Conservation (phyloP, 2,888 invertebrate genomes). For the Drosophila neonasuta region DNA sequence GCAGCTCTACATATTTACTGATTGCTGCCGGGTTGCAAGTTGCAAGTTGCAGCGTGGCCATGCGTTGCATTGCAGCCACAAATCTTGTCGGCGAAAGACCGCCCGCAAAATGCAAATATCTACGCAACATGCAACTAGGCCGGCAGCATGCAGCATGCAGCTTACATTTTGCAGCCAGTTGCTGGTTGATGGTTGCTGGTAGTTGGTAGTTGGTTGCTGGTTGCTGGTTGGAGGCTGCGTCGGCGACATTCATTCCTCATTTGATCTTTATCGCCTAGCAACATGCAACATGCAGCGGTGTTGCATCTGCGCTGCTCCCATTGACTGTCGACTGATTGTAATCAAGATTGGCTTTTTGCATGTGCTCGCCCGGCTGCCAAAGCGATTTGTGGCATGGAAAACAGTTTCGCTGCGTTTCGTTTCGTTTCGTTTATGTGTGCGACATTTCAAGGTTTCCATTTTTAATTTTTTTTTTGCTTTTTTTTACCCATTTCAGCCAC, state of each 20-base stretch:
- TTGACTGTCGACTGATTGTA: constrained; percentile 69
- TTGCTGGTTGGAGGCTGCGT: constrained; percentile 48
- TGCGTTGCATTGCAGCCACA: constrained; percentile 56
- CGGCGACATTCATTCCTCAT: constrained; percentile 77
- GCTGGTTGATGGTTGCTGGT: neutral
- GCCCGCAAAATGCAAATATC: constrained; percentile 72
- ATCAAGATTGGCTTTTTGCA: constrained; percentile 77
- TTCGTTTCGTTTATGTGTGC: constrained; percentile 54
- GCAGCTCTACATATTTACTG: constrained; percentile 26
- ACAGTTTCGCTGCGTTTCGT: constrained; percentile 56
- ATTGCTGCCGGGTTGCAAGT: constrained; percentile 42
- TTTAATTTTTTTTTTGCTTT: neutral
- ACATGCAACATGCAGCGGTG: constrained; percentile 67
- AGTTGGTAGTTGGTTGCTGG: constrained; percentile 1
- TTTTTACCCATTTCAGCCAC: constrained; percentile 7
- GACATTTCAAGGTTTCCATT: constrained; percentile 69
- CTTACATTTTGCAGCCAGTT: constrained; percentile 11
- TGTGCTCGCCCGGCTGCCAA: constrained; percentile 62
- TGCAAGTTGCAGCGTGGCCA: constrained; percentile 9
- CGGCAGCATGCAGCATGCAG: constrained; percentile 35
- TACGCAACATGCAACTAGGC: constrained; percentile 68
- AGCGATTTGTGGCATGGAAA: constrained; percentile 72
- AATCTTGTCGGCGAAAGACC: constrained; percentile 64
- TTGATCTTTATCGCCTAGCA: constrained; percentile 76
- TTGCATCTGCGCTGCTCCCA: constrained; percentile 41